Evolutionary conservation across 2,113 vertebrate genomes (phyloP), one percentile per base, ranked within the genome.

Genomic region (Calidris pugnax): DNA sequence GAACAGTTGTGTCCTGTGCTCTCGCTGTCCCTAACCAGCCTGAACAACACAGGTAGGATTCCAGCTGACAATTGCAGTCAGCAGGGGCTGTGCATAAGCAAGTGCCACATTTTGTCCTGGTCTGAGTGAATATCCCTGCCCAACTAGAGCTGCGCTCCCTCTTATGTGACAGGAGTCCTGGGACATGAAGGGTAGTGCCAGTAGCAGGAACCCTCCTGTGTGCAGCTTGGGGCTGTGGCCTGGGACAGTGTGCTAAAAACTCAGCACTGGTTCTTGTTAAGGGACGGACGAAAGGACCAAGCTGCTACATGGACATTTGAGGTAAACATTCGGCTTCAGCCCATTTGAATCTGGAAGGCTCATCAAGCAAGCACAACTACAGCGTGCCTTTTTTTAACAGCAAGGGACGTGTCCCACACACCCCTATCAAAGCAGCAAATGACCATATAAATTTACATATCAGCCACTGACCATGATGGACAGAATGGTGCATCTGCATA

Each of bases 201-300:
- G 30, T 1, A 75, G 75, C 60, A 75, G 60, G 33, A 69, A 50
- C 37, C 7, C 37, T 81, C 35, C 81, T 48, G 10, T 0, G 0
- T 35, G 56, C 43, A 82, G n/a, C 19, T 3, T 51, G 43, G 30
- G 30, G 21, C 23, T 75, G 48, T 28, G 37, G 35, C 22, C 23
- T 45, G n/a, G 66, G n/a, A 53, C 71, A 18, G 7, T 3, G 5
- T 41, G 24, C n/a, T 48, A 45, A 67, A 50, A 67, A 45, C 28
- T 48, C 62, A 59, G 47, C 62, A 26, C 37, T 28, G 21, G 24
- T 15, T 66, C 47, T 28, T 69, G 18, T 11, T 33, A 33, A 48
- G 15, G 56, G 33, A 20, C 60, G 63, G 68, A 59, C 82, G 33
- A 76, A 76, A 72, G 71, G 45, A 62, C 32, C 6, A 7, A 69